These are phyloP conservation scores for Notospermus geniculatus DNA, from an alignment of 1,140 invertebrate species.

Conservation along the genomic window DNA sequence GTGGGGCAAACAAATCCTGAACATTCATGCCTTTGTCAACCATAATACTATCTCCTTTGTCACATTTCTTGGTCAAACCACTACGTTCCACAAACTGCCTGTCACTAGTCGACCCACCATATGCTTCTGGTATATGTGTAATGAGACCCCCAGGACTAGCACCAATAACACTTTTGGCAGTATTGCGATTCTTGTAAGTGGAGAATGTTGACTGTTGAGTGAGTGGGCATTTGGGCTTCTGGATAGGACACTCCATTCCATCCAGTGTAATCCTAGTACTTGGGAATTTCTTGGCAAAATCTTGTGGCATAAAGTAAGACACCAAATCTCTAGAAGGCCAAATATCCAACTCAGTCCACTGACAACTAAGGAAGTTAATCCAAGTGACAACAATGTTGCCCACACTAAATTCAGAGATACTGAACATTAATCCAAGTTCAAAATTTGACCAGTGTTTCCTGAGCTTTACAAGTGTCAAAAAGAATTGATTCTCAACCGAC, in stretches of 20 bases:
- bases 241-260: slow-evolving; percentile 36
- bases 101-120: slow-evolving; percentile 22
- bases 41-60: too few relatives aligned
- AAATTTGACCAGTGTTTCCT: slow-evolving; percentile 28
- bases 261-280: slow-evolving; percentile 39
- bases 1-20: slow-evolving; percentile 19
- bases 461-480: slow-evolving; percentile 39
- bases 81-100: slow-evolving; percentile 18
- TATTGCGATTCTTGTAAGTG: slow-evolving; percentile 37
- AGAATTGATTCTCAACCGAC: slow-evolving; percentile 26
- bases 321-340: slow-evolving; percentile 36
- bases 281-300: slow-evolving; percentile 33
- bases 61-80: slow-evolving; percentile 13
- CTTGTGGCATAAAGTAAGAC: slow-evolving; percentile 29
- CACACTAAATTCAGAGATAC: slow-evolving; percentile 26
- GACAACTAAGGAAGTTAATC: slow-evolving; percentile 34
- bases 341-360: slow-evolving; percentile 31
- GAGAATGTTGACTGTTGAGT: slow-evolving; percentile 39
- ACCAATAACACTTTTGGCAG: slow-evolving; percentile 26
- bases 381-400: slow-evolving; percentile 35
- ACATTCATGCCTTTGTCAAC: slow-evolving; percentile 20
- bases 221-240: slow-evolving; percentile 25
- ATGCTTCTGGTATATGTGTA: slow-evolving; percentile 14
- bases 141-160: slow-evolving; percentile 24
- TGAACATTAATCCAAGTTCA: slow-evolving; percentile 34